A percentile compares a stretch with the other conserved stretches of the same genome.
Conservation (phyloP, 37 sponge, comb jelly and placozoan species). For the Lycopodina hypogea region DNA sequence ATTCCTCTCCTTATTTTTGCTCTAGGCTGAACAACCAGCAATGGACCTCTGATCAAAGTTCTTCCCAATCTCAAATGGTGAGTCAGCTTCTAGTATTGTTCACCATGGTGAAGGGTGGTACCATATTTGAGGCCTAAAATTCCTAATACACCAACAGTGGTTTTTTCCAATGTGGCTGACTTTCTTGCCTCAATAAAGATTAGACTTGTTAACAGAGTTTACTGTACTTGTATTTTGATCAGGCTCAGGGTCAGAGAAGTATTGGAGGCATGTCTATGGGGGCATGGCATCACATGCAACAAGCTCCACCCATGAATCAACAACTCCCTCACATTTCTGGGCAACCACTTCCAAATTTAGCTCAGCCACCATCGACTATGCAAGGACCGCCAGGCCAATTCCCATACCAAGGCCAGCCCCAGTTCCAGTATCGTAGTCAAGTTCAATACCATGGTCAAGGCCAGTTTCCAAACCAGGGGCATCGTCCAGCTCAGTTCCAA, state of each 20-base stretch:
- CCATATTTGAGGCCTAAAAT: too few relatives aligned
- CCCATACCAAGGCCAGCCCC: background rate
- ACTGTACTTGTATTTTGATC: too few relatives aligned
- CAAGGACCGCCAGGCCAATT: background rate
- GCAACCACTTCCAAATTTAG: background rate
- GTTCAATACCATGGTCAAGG: background rate
- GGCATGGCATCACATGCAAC: slow-evolving; percentile 16
- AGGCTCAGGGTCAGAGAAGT: too few relatives aligned
- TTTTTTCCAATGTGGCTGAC: too few relatives aligned
- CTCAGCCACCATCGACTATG: background rate
- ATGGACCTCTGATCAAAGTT: background rate
- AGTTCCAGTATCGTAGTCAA: background rate
- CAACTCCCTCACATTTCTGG: background rate
- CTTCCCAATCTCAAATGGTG: background rate
- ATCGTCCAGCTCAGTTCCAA: too few relatives aligned
- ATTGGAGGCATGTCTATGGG: background rate
- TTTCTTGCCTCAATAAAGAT: too few relatives aligned
- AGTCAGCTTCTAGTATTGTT: background rate
- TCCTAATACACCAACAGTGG: too few relatives aligned
- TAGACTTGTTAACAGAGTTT: too few relatives aligned
- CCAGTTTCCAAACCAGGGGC: background rate
- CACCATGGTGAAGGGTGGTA: too few relatives aligned
- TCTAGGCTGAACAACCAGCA: slow-evolving; percentile 4
- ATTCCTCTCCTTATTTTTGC: background rate
- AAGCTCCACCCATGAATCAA: slow-evolving; percentile 15